phyloP scores from a whole-genome alignment of 2,113 vertebrate species.

The Bothrops jararaca region DNA sequence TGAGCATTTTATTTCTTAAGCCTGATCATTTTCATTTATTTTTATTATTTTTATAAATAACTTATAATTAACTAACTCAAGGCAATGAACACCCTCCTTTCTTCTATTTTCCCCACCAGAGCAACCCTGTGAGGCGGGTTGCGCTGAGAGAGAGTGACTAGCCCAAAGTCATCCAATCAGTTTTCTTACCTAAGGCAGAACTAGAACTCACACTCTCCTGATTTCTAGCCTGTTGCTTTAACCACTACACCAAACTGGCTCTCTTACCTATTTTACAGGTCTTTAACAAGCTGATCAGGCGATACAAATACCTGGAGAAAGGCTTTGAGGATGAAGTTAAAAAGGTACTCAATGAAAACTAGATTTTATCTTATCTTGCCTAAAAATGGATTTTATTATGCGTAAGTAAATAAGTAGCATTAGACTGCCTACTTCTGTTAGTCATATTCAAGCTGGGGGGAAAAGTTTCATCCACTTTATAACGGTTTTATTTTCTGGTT shows the following conservation, averaged over 20 bases:
- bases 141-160: background rate
- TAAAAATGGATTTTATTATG: background rate
- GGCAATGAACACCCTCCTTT: background rate
- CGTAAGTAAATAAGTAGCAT: background rate
- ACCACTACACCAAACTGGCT: background rate
- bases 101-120: background rate
- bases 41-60: background rate
- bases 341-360: constrained; percentile 73
- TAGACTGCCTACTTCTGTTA: background rate
- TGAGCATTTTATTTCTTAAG: background rate
- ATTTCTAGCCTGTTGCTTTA: background rate
- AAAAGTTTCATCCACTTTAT: background rate
- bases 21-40: background rate
- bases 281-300: constrained; percentile 99
- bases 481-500: background rate
- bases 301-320: constrained; percentile 99
- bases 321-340: constrained; percentile 99
- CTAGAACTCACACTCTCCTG: background rate
- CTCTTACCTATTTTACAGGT: constrained; percentile 72
- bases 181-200: background rate
- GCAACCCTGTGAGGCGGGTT: background rate
- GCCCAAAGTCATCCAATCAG: background rate
- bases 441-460: background rate
- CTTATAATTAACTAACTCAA: background rate
- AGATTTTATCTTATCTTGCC: background rate